Percentiles rank a stretch among this genome's conserved stretches.
These are phyloP conservation scores for Labeo rohita DNA, from an alignment of 2,113 vertebrate species.

Conservation along the genomic window DNA sequence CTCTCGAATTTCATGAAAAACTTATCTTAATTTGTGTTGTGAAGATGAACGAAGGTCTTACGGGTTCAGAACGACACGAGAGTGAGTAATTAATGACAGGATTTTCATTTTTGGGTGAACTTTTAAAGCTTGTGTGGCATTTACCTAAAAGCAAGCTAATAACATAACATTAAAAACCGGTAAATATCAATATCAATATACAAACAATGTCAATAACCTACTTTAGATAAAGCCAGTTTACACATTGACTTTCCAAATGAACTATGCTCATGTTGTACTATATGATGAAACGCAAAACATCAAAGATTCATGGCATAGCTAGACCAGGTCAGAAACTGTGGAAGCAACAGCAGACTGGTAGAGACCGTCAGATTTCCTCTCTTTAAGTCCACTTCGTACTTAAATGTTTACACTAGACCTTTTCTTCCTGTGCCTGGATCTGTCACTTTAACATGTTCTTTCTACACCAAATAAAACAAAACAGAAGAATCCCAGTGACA, in stretches of 20 bases:
- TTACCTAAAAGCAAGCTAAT: too few species aligned
- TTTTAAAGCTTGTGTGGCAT: too few species aligned
- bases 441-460: not conserved
- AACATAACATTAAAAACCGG: too few species aligned
- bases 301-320: not conserved
- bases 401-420: not conserved
- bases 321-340: not conserved
- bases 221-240: not conserved
- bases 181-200: too few species aligned
- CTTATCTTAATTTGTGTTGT: too few species aligned
- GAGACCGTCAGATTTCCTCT: not conserved
- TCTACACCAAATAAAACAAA: not conserved
- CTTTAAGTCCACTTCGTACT: not conserved
- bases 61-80: too few species aligned
- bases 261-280: not conserved
- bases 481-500: not conserved
- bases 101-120: too few species aligned
- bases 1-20: too few species aligned
- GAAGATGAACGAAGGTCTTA: too few species aligned
- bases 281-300: not conserved
- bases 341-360: not conserved
- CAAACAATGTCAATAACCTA: not conserved
- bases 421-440: not conserved
- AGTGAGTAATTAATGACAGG: too few species aligned
- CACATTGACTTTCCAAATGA: conserved; percentile 14